Evolutionary conservation across 1,140 invertebrate species (phyloP), one percentile per base, ranked within the genome.

Genomic region (Lordiphosa clarofinis): DNA sequence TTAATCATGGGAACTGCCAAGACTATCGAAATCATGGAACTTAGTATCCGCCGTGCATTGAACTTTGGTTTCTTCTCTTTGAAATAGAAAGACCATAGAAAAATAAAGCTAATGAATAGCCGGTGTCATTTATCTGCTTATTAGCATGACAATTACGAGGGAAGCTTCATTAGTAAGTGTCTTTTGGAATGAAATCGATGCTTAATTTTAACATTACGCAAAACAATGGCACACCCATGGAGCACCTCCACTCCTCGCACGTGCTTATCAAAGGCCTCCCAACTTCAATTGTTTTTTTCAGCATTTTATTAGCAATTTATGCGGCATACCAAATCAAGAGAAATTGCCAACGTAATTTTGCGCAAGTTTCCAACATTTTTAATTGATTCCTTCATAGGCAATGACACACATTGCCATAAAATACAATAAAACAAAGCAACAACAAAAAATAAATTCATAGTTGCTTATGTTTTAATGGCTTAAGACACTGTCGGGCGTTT

Each of bases 301-400:
- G 52, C 55, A 60, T 56, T 61, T 56, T 62, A 63, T 61, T 57
- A 64, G 53, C 64, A 54, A 44, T 81, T 68, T 56, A 71, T 73
- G 60, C 53, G 54, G 75, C 75, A 81, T 79, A 73, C 74, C 68
- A 78, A 78, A 68, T 66, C 46, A 47, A 69, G 78, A 78, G 78
- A 82, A 82, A 82, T 82, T 79, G 69, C 67, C 69, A 84, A 86
- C 78, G 78, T 84, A 84, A 84, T 73, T 84, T 84, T 86, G 59
- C 78, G 79, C 78, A 84, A 84, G 69, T 44, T 11, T 12, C n/a
- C 55, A 38, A 56, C 57, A 49, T 56, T 48, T 59, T 84, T 82
- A 84, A 86, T 82, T 82, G 73, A 78, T 82, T 78, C 81, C 73
- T 70, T 68, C 55, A 64, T 65, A 86, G 79, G 79, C 78, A 84